Base-by-base conservation (phyloP, 2,113 vertebrate genomes). In the Phycodurus eques region DNA sequence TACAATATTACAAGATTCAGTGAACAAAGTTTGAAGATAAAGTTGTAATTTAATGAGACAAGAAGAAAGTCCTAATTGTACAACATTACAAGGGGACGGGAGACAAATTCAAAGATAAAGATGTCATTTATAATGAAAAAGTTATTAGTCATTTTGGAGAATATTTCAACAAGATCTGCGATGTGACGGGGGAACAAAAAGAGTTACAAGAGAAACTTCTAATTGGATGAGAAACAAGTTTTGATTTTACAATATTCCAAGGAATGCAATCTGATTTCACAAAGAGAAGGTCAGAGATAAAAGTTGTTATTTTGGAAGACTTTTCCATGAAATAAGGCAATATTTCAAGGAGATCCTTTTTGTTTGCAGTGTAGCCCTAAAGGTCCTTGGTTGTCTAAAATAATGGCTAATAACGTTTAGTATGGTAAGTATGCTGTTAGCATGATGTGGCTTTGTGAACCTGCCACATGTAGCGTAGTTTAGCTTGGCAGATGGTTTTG, bases 381-480 rank as follows among this genome's bases (percentile, higher is more conserved):
- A 20, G 19, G 51, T 53, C 51, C 19, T 53, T 20, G 19, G 51
- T n/a, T 53, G 51, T 53, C 19, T 20, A 53, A 53, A 56, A 56
- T 22, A 11, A 56, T 11, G 2, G 8, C n/a, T 10, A 54, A n/a
- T 56, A 56, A 39, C 35, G 6, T 22, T 51, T 56, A 11, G 53
- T 22, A 20, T 53, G 19, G 12, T 2, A 53, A 19, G 51, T 53
- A 53, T n/a, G 51, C 19, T 53, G 51, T 53, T 53, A n/a, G 51
- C 51, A 53, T 22, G 53, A 56, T 11, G 53, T 22, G 53, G 53
- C 20, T 53, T 54, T n/a, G 89, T 88, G 88, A 90, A 89, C 76
- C 61, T 82, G 73, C 72, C 87, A 75, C 85, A 82, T 72, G 83
- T 86, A 76, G 83, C 81, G 80, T 81, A 68, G 80, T 46, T 51